Conservation (phyloP, 2,888 invertebrate genomes). For the Bombylius discolor region DNA sequence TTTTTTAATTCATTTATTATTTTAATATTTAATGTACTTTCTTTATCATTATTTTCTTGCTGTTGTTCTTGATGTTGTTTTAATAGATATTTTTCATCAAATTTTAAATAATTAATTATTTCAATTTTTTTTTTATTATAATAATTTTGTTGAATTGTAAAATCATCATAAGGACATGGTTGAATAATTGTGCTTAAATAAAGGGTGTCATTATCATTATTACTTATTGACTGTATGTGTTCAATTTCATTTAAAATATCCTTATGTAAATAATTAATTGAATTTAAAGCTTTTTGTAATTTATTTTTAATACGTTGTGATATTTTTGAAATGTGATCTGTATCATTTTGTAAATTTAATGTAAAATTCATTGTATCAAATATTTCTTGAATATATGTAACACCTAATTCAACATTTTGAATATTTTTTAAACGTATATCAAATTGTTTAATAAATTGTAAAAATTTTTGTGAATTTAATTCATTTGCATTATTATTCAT, state of each 20-base stretch:
- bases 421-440: conserved; percentile 27
- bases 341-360: conserved; percentile 12
- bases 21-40: conserved; percentile 15
- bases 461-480: neutral
- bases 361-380: conserved; percentile 32
- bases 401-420: conserved; percentile 31
- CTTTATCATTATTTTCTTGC: conserved; percentile 18
- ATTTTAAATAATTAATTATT: conserved; percentile 31
- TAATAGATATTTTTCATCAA: conserved; percentile 5
- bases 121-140: conserved; percentile 33
- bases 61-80: conserved; percentile 17
- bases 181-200: conserved; percentile 19
- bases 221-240: neutral
- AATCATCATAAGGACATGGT: conserved; percentile 18
- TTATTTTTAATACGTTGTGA: conserved; percentile 25
- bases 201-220: neutral
- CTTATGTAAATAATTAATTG: conserved; percentile 26
- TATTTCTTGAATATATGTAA: conserved; percentile 34
- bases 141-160: conserved; percentile 21
- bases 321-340: conserved; percentile 6
- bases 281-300: conserved; percentile 26
- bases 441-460: conserved; percentile 24
- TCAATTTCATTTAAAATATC: conserved; percentile 27
- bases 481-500: neutral
- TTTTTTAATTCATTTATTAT: conserved; percentile 15